These are phyloP conservation scores for Diplazon laetatorius DNA, from an alignment of 2,888 invertebrate species.

Conservation along the genomic window DNA sequence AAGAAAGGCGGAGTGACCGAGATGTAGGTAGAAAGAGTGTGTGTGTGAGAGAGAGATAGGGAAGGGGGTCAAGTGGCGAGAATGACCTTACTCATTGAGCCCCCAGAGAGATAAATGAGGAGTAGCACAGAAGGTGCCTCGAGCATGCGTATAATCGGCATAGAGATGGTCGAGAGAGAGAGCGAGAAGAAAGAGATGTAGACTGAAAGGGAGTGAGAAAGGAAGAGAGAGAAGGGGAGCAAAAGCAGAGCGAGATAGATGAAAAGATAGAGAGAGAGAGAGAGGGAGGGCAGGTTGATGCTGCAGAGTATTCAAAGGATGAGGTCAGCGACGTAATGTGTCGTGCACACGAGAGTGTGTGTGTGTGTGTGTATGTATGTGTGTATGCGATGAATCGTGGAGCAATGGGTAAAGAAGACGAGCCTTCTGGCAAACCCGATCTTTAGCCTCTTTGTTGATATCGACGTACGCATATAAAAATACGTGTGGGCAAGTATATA, in stretches of 20 bases:
- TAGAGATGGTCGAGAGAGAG: conserved; percentile 11
- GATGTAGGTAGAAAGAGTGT: conserved; percentile 14
- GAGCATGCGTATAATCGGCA: conserved; percentile 32
- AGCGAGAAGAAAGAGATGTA: neutral
- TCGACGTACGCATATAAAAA: neutral
- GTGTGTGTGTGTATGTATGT: too few relatives aligned
- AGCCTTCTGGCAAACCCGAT: conserved; percentile 11
- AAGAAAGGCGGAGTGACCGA: conserved; percentile 16
- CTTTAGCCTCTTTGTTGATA: conserved; percentile 19
- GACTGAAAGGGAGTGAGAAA: conserved; percentile 26
- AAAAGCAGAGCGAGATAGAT: neutral
- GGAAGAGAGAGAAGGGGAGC: neutral
- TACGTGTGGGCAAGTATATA: too few relatives aligned
- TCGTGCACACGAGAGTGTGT: conserved; percentile 45
- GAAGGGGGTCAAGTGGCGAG: conserved; percentile 56
- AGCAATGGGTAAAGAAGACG: conserved; percentile 28
- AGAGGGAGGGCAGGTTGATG: conserved; percentile 21
- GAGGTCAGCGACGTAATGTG: conserved; percentile 59
- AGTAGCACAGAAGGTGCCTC: conserved; percentile 32
- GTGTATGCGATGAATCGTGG: conserved; percentile 43
- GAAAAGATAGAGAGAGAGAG: neutral
- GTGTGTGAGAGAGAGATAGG: too few relatives aligned
- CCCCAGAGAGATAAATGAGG: conserved; percentile 39
- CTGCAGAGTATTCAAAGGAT: conserved; percentile 33
- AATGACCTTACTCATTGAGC: conserved; percentile 61